phyloP scores from a whole-genome alignment of 2,113 vertebrate genomes.

The Thalassoma bifasciatum region DNA sequence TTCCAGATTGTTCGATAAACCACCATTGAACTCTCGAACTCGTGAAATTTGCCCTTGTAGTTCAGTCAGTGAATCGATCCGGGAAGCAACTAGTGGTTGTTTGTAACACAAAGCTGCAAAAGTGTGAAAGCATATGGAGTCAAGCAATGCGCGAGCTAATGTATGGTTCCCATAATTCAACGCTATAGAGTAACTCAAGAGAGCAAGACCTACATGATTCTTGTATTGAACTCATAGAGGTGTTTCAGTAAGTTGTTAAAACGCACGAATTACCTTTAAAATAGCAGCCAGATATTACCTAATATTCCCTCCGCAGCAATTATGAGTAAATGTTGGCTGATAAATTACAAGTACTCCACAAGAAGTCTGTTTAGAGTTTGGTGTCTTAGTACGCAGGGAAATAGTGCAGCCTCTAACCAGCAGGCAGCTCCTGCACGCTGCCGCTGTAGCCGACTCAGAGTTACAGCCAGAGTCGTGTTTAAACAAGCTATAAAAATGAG shows the following conservation, averaged over 20 bases:
- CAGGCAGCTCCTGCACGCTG: slow-evolving; percentile 69
- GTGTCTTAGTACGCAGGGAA: slow-evolving; percentile 28
- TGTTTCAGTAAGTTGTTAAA: slow-evolving; percentile 14
- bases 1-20: slow-evolving; percentile 72
- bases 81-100: slow-evolving; percentile 61
- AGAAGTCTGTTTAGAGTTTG: slow-evolving; percentile 58
- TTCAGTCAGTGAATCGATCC: slow-evolving; percentile 67
- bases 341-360: slow-evolving; percentile 32
- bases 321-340: slow-evolving; percentile 41
- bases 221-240: slow-evolving; percentile 23
- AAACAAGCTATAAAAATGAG: slow-evolving; percentile 98
- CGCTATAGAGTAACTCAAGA: slow-evolving; percentile 49
- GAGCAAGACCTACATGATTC: slow-evolving; percentile 43
- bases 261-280: slow-evolving; percentile 2
- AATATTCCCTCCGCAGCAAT: slow-evolving; percentile 6
- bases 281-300: slow-evolving; percentile 2
- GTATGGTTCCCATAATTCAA: slow-evolving; percentile 56
- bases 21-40: slow-evolving; percentile 21
- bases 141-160: slow-evolving; percentile 26
- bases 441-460: slow-evolving; percentile 77
- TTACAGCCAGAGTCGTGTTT: slow-evolving; percentile 85
- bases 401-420: slow-evolving; percentile 60
- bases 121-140: slow-evolving; percentile 19
- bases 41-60: slow-evolving; percentile 38
- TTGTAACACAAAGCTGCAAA: slow-evolving; percentile 22